Evolutionary conservation across 23 tunicate genomes (phyloP).

Genomic region (Ascidia mentula): DNA sequence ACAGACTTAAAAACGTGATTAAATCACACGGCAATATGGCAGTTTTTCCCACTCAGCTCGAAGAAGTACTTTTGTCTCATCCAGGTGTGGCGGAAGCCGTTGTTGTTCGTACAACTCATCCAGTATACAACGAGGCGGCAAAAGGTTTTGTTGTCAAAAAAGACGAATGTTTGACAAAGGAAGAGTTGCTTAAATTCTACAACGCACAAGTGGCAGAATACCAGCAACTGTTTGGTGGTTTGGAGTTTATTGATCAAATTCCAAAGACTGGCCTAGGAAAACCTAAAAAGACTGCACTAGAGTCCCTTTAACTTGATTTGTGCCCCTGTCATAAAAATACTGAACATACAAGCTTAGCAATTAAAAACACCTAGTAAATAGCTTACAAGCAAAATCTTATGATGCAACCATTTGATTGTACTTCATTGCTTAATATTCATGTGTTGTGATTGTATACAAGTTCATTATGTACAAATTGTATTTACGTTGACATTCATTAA

Average conservation of each 20-base stretch:
- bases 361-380: no score
- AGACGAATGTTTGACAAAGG: background rate
- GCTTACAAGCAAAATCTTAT: no score
- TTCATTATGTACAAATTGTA: no score
- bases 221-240: slow-evolving; percentile 9
- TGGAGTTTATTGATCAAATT: background rate
- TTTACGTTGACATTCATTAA: no score
- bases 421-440: no score
- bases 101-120: background rate
- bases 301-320: no score
- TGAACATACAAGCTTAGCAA: no score
- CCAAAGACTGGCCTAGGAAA: slow-evolving; percentile 13
- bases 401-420: no score
- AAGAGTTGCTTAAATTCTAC: background rate
- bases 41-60: background rate
- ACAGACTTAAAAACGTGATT: slow-evolving; percentile 48
- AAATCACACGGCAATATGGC: background rate
- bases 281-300: no score
- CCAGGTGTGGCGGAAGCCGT: slow-evolving; percentile 11
- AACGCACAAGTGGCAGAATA: background rate
- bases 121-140: slow-evolving; percentile 1
- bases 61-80: background rate
- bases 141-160: slow-evolving; percentile 4
- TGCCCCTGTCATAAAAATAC: no score
- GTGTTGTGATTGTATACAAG: no score